These are phyloP conservation scores for Dicrostonyx torquatus DNA, from an alignment of 2,797 vertebrate genomes.

Conservation along the genomic window DNA sequence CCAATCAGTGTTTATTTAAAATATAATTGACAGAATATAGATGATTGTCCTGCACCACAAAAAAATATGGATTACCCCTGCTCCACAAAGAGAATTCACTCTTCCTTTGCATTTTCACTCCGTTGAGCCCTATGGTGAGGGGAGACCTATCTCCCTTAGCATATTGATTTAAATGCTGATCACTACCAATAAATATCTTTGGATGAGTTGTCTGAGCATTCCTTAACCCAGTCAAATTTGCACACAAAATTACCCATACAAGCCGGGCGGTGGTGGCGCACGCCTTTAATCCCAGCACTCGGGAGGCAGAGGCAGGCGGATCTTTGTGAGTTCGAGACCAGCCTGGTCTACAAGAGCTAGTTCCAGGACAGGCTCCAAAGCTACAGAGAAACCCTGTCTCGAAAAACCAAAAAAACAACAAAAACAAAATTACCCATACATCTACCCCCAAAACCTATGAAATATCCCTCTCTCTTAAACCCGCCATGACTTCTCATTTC, in stretches of 20 bases:
- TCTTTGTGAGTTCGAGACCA: too few relatives aligned
- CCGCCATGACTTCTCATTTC: background rate
- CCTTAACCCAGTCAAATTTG: background rate
- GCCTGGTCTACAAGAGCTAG: too few relatives aligned
- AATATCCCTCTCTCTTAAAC: background rate
- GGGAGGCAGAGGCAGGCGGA: too few relatives aligned
- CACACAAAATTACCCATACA: background rate
- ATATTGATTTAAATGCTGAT: background rate
- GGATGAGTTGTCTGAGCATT: background rate
- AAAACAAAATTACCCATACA: background rate
- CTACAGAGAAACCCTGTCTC: too few relatives aligned
- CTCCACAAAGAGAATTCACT: background rate
- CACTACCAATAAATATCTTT: background rate
- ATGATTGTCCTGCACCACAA: too few relatives aligned
- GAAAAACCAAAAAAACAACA: too few relatives aligned
- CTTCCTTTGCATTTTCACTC: background rate
- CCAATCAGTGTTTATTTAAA: too few relatives aligned
- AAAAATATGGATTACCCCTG: background rate
- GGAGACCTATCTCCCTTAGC: background rate
- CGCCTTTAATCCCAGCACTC: too few relatives aligned
- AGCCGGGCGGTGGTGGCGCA: too few relatives aligned
- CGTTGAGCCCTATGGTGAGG: background rate
- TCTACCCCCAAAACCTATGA: background rate
- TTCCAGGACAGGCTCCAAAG: too few relatives aligned
- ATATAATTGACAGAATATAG: too few relatives aligned